Evolutionary conservation across 2,888 invertebrate genomes (phyloP), one percentile per base, ranked within the genome.

Genomic region (Minunthozetes semirufus): DNA sequence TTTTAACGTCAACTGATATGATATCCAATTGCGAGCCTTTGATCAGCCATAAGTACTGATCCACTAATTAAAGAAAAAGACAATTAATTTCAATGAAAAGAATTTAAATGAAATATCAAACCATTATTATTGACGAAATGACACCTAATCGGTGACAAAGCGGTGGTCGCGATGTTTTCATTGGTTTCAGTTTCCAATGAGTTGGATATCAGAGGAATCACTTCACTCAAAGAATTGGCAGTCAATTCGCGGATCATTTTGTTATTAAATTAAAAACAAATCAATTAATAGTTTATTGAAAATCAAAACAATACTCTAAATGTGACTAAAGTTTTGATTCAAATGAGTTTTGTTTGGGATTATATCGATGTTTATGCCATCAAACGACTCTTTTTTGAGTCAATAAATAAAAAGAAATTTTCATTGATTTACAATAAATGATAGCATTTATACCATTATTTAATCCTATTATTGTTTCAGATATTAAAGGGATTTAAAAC

Each of bases 1-100:
- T 19, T 6, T 68, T 68, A 6, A 22, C 5, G 22, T 68, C 42
- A 4, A 68, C 11, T 22, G 68, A 38, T 42, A 68, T 42, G 19
- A 42, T 22, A n/a, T 68, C 68, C 19, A 68, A 17, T 68, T 42
- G 38, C 33, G 68, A 68, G 38, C 68, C 68, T 22, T 42, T 38
- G 1, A 68, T 68, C 42, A 22, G 38, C 68, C 68, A 68, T 46
- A 68, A 68, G 22, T 22, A 68, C 22, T 68, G 42, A 46, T 42
- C 68, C 1, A 66, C 66, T 66, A 19, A 5, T 15, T 4, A 61
- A 15, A 33, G 3, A 1, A 61, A 5, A 29, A 61, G 29, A 8
- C 50, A 56, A 56, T 25, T 56, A 22, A 15, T 29, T 33, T 9
- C 6, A 9, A 11, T 22, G n/a, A n/a, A n/a, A 22, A 22, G 19